These are phyloP conservation scores for Masticophis lateralis DNA, from an alignment of 2,797 vertebrate species.

Conservation along the genomic window DNA sequence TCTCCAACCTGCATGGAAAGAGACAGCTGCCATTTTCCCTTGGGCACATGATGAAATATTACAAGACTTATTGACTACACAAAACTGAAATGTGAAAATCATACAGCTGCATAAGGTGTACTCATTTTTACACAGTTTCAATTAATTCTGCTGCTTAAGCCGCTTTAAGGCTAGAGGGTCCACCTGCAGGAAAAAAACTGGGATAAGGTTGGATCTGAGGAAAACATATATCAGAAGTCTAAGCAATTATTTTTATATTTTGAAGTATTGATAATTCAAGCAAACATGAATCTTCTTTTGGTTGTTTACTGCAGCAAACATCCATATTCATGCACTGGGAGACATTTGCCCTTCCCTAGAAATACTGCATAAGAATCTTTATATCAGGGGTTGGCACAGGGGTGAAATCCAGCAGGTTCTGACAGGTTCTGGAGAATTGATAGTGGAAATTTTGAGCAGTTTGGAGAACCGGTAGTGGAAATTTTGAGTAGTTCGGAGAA, in stretches of 20 bases:
- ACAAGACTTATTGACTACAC: not conserved
- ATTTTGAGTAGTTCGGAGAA: no score
- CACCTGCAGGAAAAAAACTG: not conserved
- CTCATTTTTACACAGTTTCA: not conserved
- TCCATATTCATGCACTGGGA: slow-evolving; percentile 15
- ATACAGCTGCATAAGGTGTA: not conserved
- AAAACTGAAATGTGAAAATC: not conserved
- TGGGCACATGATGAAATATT: not conserved
- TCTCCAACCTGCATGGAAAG: not conserved
- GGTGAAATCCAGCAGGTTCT: no score
- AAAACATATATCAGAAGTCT: not conserved
- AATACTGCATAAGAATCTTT: not conserved
- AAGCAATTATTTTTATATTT: not conserved
- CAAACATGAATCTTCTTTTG: not conserved
- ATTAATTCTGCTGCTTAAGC: not conserved
- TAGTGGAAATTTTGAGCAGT: no score
- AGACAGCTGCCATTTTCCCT: not conserved
- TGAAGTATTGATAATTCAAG: not conserved
- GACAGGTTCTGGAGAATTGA: no score
- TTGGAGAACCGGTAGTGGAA: no score
- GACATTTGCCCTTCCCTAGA: slow-evolving; percentile 29
- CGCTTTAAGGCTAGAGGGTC: not conserved
- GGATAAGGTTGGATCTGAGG: not conserved
- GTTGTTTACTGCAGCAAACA: slow-evolving; percentile 36
- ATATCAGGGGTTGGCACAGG: not conserved